Conservation (phyloP, 2,888 invertebrate species). For the Acanthosepion esculentum region DNA sequence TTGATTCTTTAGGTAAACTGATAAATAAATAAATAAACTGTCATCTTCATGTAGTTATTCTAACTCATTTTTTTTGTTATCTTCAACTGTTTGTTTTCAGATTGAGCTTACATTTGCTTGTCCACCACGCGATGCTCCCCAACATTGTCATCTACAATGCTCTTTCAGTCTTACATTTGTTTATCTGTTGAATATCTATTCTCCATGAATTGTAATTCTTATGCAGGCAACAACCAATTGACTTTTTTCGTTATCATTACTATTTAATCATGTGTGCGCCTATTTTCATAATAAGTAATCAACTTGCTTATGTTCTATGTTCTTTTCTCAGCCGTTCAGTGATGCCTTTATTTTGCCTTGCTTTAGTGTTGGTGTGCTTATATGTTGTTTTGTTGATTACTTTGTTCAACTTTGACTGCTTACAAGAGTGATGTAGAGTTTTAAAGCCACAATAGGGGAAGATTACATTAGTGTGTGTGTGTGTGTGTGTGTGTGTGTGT, state of each 20-base stretch:
- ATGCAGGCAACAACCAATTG: conserved; percentile 4
- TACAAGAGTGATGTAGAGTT: background rate
- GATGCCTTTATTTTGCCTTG: conserved; percentile 33
- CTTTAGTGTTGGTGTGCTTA: conserved; percentile 6
- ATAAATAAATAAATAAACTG: background rate
- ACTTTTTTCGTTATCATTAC: background rate
- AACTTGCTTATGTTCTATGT: background rate
- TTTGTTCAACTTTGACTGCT: background rate
- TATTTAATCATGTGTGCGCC: background rate
- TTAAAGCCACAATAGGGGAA: background rate
- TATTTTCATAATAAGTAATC: background rate
- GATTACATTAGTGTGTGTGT: background rate
- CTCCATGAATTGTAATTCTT: conserved; percentile 17
- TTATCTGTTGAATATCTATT: conserved; percentile 18
- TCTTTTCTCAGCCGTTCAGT: background rate
- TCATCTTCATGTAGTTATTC: background rate
- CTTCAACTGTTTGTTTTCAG: background rate
- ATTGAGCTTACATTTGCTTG: background rate
- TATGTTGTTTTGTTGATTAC: background rate
- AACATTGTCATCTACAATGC: background rate
- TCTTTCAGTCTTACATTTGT: background rate
- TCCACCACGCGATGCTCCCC: background rate
- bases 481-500: background rate
- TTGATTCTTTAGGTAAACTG: background rate
- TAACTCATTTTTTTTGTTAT: background rate